phyloP scores from a whole-genome alignment of 2,888 invertebrate species.

The Galerucella pusilla region DNA sequence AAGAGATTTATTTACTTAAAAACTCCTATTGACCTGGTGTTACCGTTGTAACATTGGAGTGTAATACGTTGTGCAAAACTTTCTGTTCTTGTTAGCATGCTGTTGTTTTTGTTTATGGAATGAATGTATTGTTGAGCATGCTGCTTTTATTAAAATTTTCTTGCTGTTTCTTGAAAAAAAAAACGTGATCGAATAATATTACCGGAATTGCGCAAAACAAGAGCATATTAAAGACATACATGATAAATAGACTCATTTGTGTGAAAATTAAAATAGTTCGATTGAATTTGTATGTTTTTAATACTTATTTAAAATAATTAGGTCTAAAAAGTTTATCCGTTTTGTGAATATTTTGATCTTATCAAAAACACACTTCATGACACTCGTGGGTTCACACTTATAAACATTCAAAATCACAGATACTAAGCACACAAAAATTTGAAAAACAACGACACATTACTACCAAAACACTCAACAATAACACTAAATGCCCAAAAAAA shows the following conservation, averaged over 20 bases:
- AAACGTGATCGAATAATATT: constrained; percentile 28
- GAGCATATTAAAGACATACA: too few relatives aligned
- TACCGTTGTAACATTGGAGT: constrained; percentile 39
- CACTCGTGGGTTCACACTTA: too few relatives aligned
- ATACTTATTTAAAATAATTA: constrained; percentile 13
- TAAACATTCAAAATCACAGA: too few relatives aligned
- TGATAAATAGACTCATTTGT: too few relatives aligned
- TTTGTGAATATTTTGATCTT: not conserved
- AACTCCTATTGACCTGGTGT: constrained; percentile 37
- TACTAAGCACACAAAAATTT: too few relatives aligned
- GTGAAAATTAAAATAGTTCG: too few relatives aligned
- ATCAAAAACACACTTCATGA: too few relatives aligned
- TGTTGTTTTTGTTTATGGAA: constrained; percentile 41
- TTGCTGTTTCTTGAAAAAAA: constrained; percentile 33
- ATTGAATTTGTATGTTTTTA: too few relatives aligned
- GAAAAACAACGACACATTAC: too few relatives aligned
- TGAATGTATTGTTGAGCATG: constrained; percentile 37
- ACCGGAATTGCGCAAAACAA: too few relatives aligned
- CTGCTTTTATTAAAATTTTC: constrained; percentile 32
- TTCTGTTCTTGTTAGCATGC: constrained; percentile 18
- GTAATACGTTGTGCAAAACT: constrained; percentile 16
- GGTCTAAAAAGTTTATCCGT: not conserved
- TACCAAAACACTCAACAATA: too few relatives aligned
- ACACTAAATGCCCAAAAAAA: too few relatives aligned
- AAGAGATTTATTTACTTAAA: constrained; percentile 26